These are phyloP conservation scores for Melinopterus prodromus DNA, from an alignment of 2,888 invertebrate genomes.

Conservation along the genomic window DNA sequence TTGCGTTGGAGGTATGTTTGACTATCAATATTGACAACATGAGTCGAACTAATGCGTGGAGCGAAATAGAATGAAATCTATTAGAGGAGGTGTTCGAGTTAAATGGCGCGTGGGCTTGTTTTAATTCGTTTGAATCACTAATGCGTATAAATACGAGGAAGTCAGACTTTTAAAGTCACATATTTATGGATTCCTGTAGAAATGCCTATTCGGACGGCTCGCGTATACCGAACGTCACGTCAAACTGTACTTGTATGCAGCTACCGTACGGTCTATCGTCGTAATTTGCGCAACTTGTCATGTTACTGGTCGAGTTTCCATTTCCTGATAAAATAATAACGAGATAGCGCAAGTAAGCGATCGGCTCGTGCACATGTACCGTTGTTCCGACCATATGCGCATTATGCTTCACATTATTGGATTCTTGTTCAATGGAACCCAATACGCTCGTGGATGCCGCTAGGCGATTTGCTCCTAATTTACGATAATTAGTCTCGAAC, in stretches of 20 bases:
- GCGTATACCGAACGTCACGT: background rate
- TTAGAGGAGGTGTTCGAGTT: background rate
- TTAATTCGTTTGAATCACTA: background rate
- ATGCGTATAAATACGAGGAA: background rate
- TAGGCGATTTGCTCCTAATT: background rate
- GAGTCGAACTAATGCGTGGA: background rate
- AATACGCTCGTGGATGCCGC: background rate
- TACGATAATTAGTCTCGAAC: background rate
- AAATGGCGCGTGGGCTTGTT: background rate
- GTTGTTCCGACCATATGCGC: background rate
- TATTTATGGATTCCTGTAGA: background rate
- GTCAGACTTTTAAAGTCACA: background rate
- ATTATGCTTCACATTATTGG: background rate
- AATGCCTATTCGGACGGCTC: background rate
- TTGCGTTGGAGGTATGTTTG: background rate
- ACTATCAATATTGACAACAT: background rate
- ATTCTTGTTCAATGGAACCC: background rate
- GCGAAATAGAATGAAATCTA: background rate
- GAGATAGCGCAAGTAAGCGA: background rate
- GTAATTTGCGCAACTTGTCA: constrained; percentile 16
- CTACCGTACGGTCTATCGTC: background rate
- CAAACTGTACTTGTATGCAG: background rate
- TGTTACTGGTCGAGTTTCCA: constrained; percentile 14
- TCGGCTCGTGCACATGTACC: constrained; percentile 4
- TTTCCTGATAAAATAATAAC: constrained; percentile 24